phyloP scores from a whole-genome alignment of 1,140 invertebrate genomes.

The Lordiphosa clarofinis region DNA sequence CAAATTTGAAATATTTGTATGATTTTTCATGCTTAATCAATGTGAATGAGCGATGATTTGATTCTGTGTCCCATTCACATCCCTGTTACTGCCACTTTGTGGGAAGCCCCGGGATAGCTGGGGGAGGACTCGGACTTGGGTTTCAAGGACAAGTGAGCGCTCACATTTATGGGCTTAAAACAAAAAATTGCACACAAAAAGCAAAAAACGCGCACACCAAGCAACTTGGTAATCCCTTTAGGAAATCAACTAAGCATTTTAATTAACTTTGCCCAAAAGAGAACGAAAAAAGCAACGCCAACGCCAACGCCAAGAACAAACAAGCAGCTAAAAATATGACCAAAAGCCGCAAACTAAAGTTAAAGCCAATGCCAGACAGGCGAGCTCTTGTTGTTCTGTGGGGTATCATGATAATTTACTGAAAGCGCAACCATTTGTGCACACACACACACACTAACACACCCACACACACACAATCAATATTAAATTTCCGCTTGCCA shows the following conservation, averaged over 20 bases:
- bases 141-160: too few relatives aligned
- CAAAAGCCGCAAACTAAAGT: slow-evolving; percentile 63
- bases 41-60: too few relatives aligned
- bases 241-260: slow-evolving; percentile 73
- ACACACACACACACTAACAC: slow-evolving; percentile 25
- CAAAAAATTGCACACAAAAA: background rate
- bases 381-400: slow-evolving; percentile 1
- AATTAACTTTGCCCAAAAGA: slow-evolving; percentile 60
- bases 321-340: slow-evolving; percentile 60
- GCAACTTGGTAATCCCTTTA: slow-evolving; percentile 64
- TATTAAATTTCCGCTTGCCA: slow-evolving; percentile 73
- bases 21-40: too few relatives aligned
- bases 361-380: slow-evolving; percentile 38
- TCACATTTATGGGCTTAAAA: too few relatives aligned
- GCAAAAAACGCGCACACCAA: slow-evolving; percentile 8
- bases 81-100: too few relatives aligned
- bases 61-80: too few relatives aligned
- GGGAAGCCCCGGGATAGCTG: too few relatives aligned
- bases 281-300: slow-evolving; percentile 11
- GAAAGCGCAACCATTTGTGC: slow-evolving; percentile 70
- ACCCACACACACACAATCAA: slow-evolving; percentile 57
- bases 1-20: too few relatives aligned
- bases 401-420: slow-evolving; percentile 72
- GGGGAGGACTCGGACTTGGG: too few relatives aligned
- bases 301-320: background rate